phyloP scores from a whole-genome alignment of 2,797 vertebrate genomes.

The Lagocephalus sceleratus region DNA sequence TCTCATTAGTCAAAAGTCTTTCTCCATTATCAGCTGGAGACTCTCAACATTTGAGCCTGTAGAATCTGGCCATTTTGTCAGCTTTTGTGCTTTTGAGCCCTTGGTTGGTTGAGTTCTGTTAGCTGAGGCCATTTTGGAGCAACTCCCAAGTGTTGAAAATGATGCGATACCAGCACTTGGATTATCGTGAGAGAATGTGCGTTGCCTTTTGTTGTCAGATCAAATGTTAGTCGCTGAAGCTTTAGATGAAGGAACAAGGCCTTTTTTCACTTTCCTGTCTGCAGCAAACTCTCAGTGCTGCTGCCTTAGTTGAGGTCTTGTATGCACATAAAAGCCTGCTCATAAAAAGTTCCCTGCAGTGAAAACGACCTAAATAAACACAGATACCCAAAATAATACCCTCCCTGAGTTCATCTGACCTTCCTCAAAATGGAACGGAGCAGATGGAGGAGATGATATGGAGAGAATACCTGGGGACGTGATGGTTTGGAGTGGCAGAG shows the following conservation, averaged over 20 bases:
- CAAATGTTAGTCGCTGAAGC: slow-evolving; percentile 29
- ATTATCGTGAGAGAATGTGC: slow-evolving; percentile 15
- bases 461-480: slow-evolving; percentile 20
- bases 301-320: slow-evolving; percentile 40
- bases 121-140: slow-evolving; percentile 1
- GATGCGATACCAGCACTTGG: slow-evolving; percentile 14
- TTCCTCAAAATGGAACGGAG: slow-evolving; percentile 18
- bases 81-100: not conserved
- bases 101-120: not conserved
- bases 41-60: not conserved
- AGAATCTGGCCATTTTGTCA: not conserved
- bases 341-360: slow-evolving; percentile 49
- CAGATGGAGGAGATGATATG: slow-evolving; percentile 3
- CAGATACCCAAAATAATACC: slow-evolving; percentile 29
- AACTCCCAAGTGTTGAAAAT: slow-evolving; percentile 11
- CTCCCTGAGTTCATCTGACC: slow-evolving; percentile 23
- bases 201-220: slow-evolving; percentile 39
- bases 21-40: not conserved
- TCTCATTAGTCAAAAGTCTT: slow-evolving; percentile 21
- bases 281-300: slow-evolving; percentile 23
- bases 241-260: slow-evolving; percentile 30
- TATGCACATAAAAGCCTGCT: slow-evolving; percentile 49
- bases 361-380: slow-evolving; percentile 58
- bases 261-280: slow-evolving; percentile 4
- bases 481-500: slow-evolving; percentile 9